Percentiles rank a stretch among this genome's conserved stretches.
Evolutionary conservation across 2,888 invertebrate species (phyloP).

Genomic region (Polietes domitor): DNA sequence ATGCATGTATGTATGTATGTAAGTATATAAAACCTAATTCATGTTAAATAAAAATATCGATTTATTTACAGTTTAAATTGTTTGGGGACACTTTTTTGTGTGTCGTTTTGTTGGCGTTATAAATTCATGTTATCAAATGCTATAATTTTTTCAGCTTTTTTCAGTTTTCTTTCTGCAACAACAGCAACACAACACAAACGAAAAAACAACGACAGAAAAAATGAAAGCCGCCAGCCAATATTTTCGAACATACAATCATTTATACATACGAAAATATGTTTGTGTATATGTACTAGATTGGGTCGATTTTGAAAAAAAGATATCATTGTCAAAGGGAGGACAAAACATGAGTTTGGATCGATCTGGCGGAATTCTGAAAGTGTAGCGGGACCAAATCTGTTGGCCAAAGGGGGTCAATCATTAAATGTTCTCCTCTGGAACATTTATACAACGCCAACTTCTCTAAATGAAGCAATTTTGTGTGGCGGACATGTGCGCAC

Average conservation of each 20-base stretch:
- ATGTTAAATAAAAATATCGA: constrained; percentile 54
- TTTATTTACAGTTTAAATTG: constrained; percentile 53
- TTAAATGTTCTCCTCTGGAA: too few species aligned
- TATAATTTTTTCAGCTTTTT: constrained; percentile 44
- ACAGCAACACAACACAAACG: constrained; percentile 23
- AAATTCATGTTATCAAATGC: constrained; percentile 56
- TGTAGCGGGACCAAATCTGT: too few species aligned
- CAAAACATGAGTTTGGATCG: too few species aligned
- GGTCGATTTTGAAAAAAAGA: neutral
- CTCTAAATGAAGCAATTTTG: too few species aligned
- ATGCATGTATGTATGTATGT: too few species aligned
- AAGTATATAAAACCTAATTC: constrained; percentile 36
- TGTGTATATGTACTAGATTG: neutral
- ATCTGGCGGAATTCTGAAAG: too few species aligned
- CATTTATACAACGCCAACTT: too few species aligned
- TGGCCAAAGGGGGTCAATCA: too few species aligned
- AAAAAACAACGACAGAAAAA: constrained; percentile 36
- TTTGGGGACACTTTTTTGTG: constrained; percentile 42
- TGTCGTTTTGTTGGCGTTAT: constrained; percentile 48
- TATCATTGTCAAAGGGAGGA: too few species aligned
- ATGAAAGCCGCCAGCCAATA: constrained; percentile 53
- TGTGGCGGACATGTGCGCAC: too few species aligned
- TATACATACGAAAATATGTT: neutral
- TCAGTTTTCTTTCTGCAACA: constrained; percentile 7
- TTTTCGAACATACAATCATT: constrained; percentile 12